Percentiles rank a stretch among this genome's conserved stretches.
phyloP scores from a whole-genome alignment of 64 coral and sea anemone genomes.

The Platygyra sinensis region DNA sequence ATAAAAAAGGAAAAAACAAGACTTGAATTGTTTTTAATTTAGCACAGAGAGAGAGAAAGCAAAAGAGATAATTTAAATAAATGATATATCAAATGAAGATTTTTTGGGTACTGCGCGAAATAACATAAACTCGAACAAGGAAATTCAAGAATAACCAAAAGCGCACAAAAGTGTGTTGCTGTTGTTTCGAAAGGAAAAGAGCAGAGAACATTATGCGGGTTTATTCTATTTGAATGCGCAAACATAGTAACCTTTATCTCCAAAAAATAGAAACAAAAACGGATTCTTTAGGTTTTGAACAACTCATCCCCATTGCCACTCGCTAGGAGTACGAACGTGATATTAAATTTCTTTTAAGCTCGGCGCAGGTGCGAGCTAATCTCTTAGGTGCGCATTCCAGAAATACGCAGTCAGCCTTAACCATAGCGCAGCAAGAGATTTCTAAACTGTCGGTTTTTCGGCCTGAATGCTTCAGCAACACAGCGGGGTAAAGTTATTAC shows the following conservation, averaged over 20 bases:
- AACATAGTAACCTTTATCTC: not conserved
- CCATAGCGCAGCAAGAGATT: conserved; percentile 8
- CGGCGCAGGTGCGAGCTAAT: conserved; percentile 7
- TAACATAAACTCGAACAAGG: not conserved
- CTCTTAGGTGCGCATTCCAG: conserved; percentile 22
- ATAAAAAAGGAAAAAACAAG: conserved; percentile 4
- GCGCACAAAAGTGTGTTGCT: not conserved
- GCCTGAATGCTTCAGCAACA: conserved; percentile 14
- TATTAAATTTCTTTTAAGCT: conserved; percentile 37
- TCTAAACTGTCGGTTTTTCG: conserved; percentile 4
- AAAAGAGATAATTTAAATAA: not conserved
- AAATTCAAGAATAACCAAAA: not conserved
- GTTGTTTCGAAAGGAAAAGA: not conserved
- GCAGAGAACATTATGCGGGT: not conserved
- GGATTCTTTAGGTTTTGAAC: not conserved
- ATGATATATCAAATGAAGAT: not conserved
- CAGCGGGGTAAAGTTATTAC: conserved; percentile 9
- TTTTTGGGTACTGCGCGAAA: not conserved
- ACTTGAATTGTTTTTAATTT: not conserved
- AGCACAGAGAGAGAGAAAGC: not conserved
- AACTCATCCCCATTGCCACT: not conserved
- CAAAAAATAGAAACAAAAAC: not conserved
- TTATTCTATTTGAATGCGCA: not conserved
- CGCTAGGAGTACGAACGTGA: conserved; percentile 6
- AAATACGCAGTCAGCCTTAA: conserved; percentile 21